Conservation (phyloP, 2,113 vertebrate species). For the Psettodes erumei region DNA sequence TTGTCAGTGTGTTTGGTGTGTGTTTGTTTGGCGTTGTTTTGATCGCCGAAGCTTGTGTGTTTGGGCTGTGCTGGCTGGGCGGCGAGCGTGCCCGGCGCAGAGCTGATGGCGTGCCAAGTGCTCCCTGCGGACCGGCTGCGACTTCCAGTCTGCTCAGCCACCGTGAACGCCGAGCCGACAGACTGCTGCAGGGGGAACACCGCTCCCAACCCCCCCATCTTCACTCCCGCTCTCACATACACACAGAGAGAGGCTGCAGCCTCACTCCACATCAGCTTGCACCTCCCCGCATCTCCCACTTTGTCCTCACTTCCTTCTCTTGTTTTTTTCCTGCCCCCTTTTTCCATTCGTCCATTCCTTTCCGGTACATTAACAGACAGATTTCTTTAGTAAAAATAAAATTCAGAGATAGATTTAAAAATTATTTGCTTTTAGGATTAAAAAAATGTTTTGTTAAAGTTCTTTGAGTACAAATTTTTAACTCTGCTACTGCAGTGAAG, state of each 20-base stretch:
- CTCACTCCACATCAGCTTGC: slow-evolving; percentile 30
- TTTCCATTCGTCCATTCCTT: neutral
- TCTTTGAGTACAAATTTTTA: neutral
- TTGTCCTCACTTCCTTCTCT: neutral
- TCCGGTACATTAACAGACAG: neutral
- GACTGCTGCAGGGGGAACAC: slow-evolving; percentile 77
- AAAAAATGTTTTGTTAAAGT: neutral
- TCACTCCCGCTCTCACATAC: slow-evolving; percentile 33
- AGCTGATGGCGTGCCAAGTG: slow-evolving; percentile 85
- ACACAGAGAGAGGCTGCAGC: slow-evolving; percentile 40
- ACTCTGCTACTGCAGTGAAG: neutral
- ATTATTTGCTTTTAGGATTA: neutral
- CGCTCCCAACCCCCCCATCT: slow-evolving; percentile 54
- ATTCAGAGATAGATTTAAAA: neutral
- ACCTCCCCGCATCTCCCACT: slow-evolving; percentile 4
- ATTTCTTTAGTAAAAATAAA: neutral
- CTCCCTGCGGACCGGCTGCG: slow-evolving; percentile 77
- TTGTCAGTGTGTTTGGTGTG: slow-evolving; percentile 72
- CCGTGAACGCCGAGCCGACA: slow-evolving; percentile 80
- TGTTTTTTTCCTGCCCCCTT: neutral
- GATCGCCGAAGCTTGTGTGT: slow-evolving; percentile 79
- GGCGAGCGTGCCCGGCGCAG: slow-evolving; percentile 70
- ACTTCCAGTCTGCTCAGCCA: slow-evolving; percentile 82
- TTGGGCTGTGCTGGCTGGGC: slow-evolving; percentile 75
- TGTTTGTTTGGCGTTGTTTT: slow-evolving; percentile 84